Conservation (phyloP, 2,113 vertebrate species). For the Pseudois nayaur region DNA sequence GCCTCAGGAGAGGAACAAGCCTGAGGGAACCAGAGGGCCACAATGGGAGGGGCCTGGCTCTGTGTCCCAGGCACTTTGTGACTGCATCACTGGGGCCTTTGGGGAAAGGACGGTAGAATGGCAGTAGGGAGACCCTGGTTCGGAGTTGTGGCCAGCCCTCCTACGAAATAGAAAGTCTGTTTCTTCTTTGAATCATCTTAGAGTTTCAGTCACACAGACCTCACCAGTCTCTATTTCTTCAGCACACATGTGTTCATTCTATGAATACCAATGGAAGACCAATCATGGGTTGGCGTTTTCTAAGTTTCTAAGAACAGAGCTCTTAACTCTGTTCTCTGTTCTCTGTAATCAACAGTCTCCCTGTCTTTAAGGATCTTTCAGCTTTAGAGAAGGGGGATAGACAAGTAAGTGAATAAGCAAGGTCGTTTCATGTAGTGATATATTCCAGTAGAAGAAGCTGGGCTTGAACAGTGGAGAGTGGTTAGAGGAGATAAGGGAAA, state of each 20-base stretch:
- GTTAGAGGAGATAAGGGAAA: not conserved
- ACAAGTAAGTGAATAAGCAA: not conserved
- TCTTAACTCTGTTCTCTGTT: not conserved
- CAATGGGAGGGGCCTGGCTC: not conserved
- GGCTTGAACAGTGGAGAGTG: not conserved
- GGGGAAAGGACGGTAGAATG: not conserved
- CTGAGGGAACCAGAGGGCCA: not conserved
- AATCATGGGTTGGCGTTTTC: not conserved
- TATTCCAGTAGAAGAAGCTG: not conserved
- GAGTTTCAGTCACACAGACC: not conserved
- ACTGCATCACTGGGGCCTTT: not conserved
- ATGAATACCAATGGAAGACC: not conserved
- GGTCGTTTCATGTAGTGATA: not conserved
- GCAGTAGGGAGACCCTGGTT: not conserved
- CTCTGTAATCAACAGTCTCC: not conserved
- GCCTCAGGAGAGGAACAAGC: not conserved
- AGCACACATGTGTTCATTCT: not conserved
- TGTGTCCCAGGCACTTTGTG: not conserved
- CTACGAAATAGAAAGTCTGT: not conserved
- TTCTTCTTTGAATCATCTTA: not conserved
- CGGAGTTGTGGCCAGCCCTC: not conserved
- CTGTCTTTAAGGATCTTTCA: not conserved
- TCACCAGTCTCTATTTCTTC: not conserved
- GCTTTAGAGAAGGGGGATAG: not conserved
- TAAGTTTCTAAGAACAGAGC: not conserved